phyloP scores from a whole-genome alignment of 2,888 invertebrate species.

The Melanchra persicariae region DNA sequence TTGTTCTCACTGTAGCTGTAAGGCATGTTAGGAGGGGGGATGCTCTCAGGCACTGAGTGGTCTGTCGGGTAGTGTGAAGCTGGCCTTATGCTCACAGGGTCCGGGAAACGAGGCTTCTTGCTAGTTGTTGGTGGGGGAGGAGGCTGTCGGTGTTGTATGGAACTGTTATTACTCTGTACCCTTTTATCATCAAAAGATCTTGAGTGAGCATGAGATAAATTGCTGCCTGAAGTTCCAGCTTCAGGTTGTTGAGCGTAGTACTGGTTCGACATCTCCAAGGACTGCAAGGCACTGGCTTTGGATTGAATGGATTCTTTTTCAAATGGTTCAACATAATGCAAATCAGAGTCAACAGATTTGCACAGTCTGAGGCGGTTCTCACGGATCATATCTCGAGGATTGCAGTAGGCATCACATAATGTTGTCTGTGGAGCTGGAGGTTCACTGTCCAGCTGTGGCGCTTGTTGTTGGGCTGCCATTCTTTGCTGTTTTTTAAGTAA shows the following conservation, averaged over 20 bases:
- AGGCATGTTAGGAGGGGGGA: conserved; percentile 72
- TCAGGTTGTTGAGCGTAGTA: conserved; percentile 80
- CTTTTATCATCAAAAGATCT: conserved; percentile 80
- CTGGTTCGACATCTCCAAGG: conserved; percentile 84
- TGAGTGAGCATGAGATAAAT: conserved; percentile 77
- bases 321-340: conserved; percentile 88
- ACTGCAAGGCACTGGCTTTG: conserved; percentile 86
- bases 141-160: conserved; percentile 83
- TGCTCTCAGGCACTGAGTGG: conserved; percentile 69
- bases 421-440: conserved; percentile 74
- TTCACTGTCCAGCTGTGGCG: conserved; percentile 57
- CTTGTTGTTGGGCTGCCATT: conserved; percentile 74
- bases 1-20: conserved; percentile 88
- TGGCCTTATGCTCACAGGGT: conserved; percentile 87
- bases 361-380: conserved; percentile 84
- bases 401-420: conserved; percentile 87
- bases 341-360: conserved; percentile 88
- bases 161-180: conserved; percentile 66
- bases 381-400: conserved; percentile 85
- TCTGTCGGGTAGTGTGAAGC: conserved; percentile 87
- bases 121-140: conserved; percentile 83
- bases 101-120: conserved; percentile 88
- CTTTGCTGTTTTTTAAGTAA: conserved; percentile 87
- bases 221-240: conserved; percentile 75
- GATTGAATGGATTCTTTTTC: conserved; percentile 88